Conservation (phyloP, 1,140 invertebrate genomes). For the Drosophila rufa region DNA sequence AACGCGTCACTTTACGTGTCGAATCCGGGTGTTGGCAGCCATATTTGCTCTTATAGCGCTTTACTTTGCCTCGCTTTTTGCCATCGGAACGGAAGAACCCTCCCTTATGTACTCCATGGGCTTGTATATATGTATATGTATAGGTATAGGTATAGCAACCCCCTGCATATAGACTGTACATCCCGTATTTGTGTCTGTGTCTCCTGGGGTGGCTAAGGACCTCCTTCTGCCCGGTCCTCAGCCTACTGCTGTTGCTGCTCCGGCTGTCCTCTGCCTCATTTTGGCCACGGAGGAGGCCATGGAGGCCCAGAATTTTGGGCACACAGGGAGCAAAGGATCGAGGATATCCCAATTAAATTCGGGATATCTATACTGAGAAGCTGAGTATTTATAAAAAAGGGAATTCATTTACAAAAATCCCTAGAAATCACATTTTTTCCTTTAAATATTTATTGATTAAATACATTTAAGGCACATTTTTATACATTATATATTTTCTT, state of each 20-base stretch:
- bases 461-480: too few species aligned
- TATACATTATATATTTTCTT: too few species aligned
- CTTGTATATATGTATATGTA: not conserved
- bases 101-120: conserved; percentile 24
- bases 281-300: not conserved
- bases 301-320: conserved; percentile 5
- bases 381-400: too few species aligned
- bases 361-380: too few species aligned
- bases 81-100: conserved; percentile 30
- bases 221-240: conserved; percentile 6
- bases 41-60: conserved; percentile 84
- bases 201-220: conserved; percentile 32
- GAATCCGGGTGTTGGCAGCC: conserved; percentile 85
- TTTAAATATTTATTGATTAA: too few species aligned
- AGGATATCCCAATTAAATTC: not conserved
- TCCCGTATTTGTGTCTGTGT: conserved; percentile 6
- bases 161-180: conserved; percentile 13
- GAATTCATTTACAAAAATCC: too few species aligned
- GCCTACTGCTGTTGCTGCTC: not conserved
- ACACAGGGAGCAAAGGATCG: not conserved
- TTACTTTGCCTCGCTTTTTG: conserved; percentile 77
- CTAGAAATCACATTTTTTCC: too few species aligned
- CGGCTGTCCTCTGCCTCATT: conserved; percentile 18
- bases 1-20: conserved; percentile 84
- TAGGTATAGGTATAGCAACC: conserved; percentile 19